These are phyloP conservation scores for Tauraco erythrolophus DNA, from an alignment of 2,113 vertebrate species.

Conservation along the genomic window DNA sequence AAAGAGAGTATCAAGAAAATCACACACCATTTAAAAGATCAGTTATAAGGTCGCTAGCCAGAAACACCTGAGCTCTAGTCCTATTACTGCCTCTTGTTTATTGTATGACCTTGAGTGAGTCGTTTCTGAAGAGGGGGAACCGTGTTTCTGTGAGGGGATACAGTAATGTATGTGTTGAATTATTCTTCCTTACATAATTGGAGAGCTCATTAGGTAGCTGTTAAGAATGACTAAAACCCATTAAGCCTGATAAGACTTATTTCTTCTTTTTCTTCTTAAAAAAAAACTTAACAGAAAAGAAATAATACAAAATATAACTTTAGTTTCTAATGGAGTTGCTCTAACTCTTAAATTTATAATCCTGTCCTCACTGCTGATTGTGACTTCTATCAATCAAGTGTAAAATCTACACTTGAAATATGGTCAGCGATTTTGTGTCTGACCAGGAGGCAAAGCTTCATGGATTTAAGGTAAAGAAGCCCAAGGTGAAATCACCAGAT, in stretches of 20 bases:
- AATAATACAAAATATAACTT: not conserved
- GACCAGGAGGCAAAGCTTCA: not conserved
- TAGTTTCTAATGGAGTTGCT: not conserved
- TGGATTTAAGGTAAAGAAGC: not conserved
- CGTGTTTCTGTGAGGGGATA: not conserved
- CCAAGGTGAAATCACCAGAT: not conserved
- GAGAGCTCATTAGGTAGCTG: slow-evolving; percentile 19
- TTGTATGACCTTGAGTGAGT: not conserved
- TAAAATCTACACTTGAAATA: not conserved
- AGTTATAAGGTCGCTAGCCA: not conserved
- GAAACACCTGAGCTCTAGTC: not conserved
- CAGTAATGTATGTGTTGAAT: not conserved
- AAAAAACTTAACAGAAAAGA: not conserved
- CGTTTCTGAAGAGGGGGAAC: not conserved
- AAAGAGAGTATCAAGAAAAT: not conserved
- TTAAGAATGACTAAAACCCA: slow-evolving; percentile 6
- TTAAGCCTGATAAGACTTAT: not conserved
- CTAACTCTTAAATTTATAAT: not conserved
- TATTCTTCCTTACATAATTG: not conserved
- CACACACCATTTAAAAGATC: not conserved
- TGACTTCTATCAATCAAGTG: not conserved
- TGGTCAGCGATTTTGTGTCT: not conserved
- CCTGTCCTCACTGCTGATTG: not conserved
- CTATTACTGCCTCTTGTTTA: not conserved
- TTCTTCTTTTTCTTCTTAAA: not conserved